Conservation (phyloP, 2,797 vertebrate genomes). For the Pseudomugil tenellus region DNA sequence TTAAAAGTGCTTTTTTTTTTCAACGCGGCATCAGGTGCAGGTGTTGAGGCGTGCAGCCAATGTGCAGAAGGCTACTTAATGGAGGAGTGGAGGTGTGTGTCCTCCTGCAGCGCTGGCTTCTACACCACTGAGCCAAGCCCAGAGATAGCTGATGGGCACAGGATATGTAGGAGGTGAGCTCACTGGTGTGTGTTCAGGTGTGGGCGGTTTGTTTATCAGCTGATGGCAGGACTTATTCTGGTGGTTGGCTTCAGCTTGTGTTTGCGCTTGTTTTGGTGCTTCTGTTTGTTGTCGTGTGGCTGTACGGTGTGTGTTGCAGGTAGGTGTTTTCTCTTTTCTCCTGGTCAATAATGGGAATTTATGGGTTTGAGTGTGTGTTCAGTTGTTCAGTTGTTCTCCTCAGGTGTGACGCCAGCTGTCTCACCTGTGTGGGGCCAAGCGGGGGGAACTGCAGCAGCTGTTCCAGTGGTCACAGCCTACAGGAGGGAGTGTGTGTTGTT, state of each 20-base stretch:
- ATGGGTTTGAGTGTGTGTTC: conserved; percentile 30
- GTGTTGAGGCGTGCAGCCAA: conserved; percentile 86
- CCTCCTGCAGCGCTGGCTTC: conserved; percentile 88
- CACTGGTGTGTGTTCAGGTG: conserved; percentile 74
- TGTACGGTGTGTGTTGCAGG: conserved; percentile 7
- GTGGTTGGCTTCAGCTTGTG: conserved; percentile 50
- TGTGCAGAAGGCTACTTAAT: conserved; percentile 89
- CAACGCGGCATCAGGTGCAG: conserved; percentile 81
- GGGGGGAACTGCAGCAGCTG: conserved; percentile 91
- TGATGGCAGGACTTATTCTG: conserved; percentile 68
- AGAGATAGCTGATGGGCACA: conserved; percentile 82
- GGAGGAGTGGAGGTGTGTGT: conserved; percentile 93
- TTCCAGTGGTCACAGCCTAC: conserved; percentile 88
- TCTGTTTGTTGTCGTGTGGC: conserved; percentile 32
- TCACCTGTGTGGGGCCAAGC: conserved; percentile 89
- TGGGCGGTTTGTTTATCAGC: conserved; percentile 77
- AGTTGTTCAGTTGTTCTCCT: conserved; percentile 37
- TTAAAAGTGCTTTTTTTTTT: neutral
- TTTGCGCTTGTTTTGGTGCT: conserved; percentile 32
- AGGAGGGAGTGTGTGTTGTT: conserved; percentile 87
- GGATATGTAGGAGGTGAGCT: conserved; percentile 91
- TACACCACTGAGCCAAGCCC: conserved; percentile 81
- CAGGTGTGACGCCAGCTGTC: conserved; percentile 94
- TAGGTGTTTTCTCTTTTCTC: conserved; percentile 1
- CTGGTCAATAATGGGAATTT: conserved; percentile 3